Conservation (phyloP, 1,140 invertebrate genomes). For the Notospermus geniculatus region DNA sequence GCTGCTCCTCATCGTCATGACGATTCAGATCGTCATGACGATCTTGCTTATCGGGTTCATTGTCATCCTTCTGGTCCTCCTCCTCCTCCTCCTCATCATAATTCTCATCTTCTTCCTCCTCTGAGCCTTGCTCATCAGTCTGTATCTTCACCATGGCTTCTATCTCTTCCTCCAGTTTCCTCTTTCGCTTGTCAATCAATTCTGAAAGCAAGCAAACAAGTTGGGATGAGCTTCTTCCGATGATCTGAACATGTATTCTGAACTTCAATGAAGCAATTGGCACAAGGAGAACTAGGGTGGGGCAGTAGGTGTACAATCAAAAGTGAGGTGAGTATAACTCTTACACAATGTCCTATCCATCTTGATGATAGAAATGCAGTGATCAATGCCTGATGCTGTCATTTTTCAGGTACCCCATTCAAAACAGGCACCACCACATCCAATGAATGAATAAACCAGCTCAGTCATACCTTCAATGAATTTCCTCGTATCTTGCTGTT, state of each 20-base stretch:
- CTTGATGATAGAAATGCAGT: too few relatives aligned
- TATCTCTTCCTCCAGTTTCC: slow-evolving; percentile 34
- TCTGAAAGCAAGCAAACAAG: slow-evolving; percentile 21
- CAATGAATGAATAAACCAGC: neutral
- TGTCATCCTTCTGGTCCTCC: slow-evolving; percentile 12
- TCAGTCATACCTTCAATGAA: slow-evolving; percentile 62
- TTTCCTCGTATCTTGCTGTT: slow-evolving; percentile 62
- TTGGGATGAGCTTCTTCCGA: neutral
- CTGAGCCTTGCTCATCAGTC: slow-evolving; percentile 6
- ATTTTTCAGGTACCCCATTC: slow-evolving; percentile 29
- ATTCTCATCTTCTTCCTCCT: slow-evolving; percentile 14
- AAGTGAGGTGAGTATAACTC: too few relatives aligned
- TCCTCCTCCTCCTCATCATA: slow-evolving; percentile 22
- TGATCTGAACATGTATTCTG: neutral
- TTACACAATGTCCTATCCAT: too few relatives aligned
- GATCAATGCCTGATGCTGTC: too few relatives aligned
- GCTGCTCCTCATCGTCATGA: neutral
- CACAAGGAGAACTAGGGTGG: neutral
- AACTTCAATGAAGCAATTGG: neutral
- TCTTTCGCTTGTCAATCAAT: slow-evolving; percentile 31
- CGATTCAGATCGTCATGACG: slow-evolving; percentile 12
- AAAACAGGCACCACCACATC: neutral
- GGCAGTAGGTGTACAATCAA: neutral
- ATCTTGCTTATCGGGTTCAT: slow-evolving; percentile 2
- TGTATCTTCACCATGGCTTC: slow-evolving; percentile 29